Base-by-base conservation (phyloP, 2,113 vertebrate genomes). In the Microcebus murinus region DNA sequence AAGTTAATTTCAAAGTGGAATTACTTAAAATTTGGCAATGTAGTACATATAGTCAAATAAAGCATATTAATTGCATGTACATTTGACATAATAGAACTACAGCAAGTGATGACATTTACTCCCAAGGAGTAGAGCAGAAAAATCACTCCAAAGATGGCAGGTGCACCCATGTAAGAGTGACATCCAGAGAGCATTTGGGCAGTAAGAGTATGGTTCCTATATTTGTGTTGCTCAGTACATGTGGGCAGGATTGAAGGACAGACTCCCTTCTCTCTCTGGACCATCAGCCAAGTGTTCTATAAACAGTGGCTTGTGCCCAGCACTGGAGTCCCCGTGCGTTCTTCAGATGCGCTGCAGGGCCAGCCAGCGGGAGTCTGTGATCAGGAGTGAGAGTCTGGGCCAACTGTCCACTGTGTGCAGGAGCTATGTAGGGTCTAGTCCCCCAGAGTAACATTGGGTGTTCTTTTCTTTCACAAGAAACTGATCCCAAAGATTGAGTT, bases 401-500 rank as follows among this genome's bases (percentile, higher is more conserved):
- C 84, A 25, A 25, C 67, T 17, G 20, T 67, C 36, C 7, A 1
- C 81, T 34, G 31, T 20, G 17, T 59, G 7, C 23, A n/a, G 42
- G 73, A n/a, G 25, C 77, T 4, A 2, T 27, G 0, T 29, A 29
- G 55, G 27, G 14, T 61, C 39, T 39, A 57, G 6, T 27, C 20
- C 85, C 70, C 71, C 84, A 67, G 70, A 93, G 20, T 95, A 93
- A 94, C 10, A 3, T 61, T 2, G 1, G 10, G 4, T 57, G 11
- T 95, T 95, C 89, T 96, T 98, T 91, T 98, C 91, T 87, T 84
- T 68, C 92, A 97, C 42, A 97, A 99, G 99, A 99, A 99, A 99
- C 97, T 99, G 91, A 99, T 99, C 97, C 99, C 99, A 0, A 99
- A 99, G 98, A 99, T 99, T 93, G 99, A 99, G 97, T 99, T 99